phyloP scores from a whole-genome alignment of 2,888 invertebrate species.

The Eulithis testata region DNA sequence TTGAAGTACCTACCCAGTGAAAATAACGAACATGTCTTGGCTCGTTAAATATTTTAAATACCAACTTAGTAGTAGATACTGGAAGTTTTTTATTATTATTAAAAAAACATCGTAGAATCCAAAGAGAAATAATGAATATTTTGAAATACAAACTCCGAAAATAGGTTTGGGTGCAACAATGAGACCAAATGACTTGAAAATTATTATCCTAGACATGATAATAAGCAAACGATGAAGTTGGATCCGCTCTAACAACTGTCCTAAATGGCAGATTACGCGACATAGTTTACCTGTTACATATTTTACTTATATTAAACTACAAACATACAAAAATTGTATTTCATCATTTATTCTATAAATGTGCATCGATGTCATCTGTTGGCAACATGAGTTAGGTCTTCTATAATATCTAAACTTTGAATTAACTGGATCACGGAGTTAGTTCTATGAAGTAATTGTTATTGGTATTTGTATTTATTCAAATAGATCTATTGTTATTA shows the following conservation, averaged over 20 bases:
- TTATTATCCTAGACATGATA: too few species aligned
- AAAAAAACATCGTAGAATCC: not conserved
- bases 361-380: slow-evolving; percentile 55
- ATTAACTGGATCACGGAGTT: slow-evolving; percentile 8
- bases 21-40: too few species aligned
- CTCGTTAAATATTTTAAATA: too few species aligned
- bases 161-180: not conserved
- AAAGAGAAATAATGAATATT: not conserved
- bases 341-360: slow-evolving; percentile 47
- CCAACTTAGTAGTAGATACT: too few species aligned
- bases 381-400: slow-evolving; percentile 54
- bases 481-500: slow-evolving; percentile 33
- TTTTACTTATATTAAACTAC: slow-evolving; percentile 49
- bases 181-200: not conserved
- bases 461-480: slow-evolving; percentile 10
- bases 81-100: too few species aligned
- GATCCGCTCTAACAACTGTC: not conserved
- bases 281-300: slow-evolving; percentile 5
- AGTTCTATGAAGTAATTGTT: not conserved
- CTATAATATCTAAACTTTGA: slow-evolving; percentile 10
- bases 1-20: too few species aligned
- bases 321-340: slow-evolving; percentile 53
- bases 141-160: not conserved
- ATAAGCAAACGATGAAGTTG: too few species aligned
- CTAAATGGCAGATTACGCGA: slow-evolving; percentile 12